Percentiles rank a stretch among this genome's conserved stretches.
Evolutionary conservation across 2,113 vertebrate genomes (phyloP).

Genomic region (Taurulus bubalis): DNA sequence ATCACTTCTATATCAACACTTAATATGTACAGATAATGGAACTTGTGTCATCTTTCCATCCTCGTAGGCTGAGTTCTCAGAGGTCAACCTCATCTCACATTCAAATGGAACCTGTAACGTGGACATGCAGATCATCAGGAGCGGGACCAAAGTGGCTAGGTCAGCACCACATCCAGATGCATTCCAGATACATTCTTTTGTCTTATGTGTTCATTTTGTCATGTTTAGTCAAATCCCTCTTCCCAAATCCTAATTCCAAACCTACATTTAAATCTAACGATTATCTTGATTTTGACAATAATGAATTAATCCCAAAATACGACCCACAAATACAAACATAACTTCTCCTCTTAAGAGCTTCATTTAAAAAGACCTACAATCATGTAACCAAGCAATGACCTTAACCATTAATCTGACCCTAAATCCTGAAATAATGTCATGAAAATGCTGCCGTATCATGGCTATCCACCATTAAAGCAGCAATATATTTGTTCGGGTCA

Average conservation of each 20-base stretch:
- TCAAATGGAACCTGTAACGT: constrained; percentile 93
- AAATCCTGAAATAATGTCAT: background rate
- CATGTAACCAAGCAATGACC: background rate
- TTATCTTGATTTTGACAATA: background rate
- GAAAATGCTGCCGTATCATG: background rate
- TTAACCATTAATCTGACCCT: background rate
- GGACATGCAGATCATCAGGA: constrained; percentile 92
- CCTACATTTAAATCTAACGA: background rate
- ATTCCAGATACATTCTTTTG: too few relatives aligned
- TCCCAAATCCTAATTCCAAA: background rate
- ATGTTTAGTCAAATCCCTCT: background rate
- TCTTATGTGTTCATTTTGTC: background rate
- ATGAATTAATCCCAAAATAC: background rate
- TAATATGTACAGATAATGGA: background rate
- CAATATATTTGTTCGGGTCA: background rate
- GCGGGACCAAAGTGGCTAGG: constrained; percentile 93
- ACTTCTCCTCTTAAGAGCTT: background rate
- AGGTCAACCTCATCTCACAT: constrained; percentile 94
- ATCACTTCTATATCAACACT: background rate
- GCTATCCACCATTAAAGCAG: constrained; percentile 10
- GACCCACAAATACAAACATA: background rate
- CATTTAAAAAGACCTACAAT: background rate
- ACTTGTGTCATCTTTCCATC: constrained; percentile 13
- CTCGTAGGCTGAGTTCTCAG: constrained; percentile 94
- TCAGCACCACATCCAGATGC: constrained; percentile 71